Conservation (phyloP, 2,113 vertebrate genomes). For the Falco punctatus region DNA sequence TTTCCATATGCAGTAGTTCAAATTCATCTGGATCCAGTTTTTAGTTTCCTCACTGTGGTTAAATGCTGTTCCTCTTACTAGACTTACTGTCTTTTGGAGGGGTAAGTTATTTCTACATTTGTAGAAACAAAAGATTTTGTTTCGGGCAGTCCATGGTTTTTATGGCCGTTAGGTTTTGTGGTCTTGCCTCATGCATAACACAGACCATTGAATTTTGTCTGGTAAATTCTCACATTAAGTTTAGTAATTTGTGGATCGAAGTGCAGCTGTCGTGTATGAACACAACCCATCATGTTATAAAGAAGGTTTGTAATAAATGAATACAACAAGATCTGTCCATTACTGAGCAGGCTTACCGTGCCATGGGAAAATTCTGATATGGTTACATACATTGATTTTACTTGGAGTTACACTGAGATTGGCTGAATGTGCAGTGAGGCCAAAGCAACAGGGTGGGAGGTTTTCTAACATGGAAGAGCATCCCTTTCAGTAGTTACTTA, state of each 20-base stretch:
- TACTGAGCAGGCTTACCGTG: background rate
- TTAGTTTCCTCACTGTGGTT: background rate
- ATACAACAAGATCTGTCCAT: background rate
- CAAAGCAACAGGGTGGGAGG: background rate
- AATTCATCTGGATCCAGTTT: background rate
- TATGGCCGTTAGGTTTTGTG: background rate
- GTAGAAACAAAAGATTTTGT: background rate
- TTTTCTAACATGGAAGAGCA: background rate
- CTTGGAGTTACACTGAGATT: background rate
- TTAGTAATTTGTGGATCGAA: slow-evolving; percentile 17
- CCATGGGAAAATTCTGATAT: slow-evolving; percentile 23
- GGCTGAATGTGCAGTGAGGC: background rate
- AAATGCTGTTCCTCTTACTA: background rate
- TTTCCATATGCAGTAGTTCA: background rate
- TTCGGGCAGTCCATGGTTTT: background rate
- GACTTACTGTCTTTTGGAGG: background rate
- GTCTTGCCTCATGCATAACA: background rate
- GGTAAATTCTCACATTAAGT: slow-evolving; percentile 3
- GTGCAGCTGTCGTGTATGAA: slow-evolving; percentile 31
- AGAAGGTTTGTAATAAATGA: slow-evolving; percentile 3
- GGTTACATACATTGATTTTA: background rate
- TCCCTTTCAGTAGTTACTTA: background rate
- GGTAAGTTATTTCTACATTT: background rate
- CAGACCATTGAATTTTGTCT: background rate
- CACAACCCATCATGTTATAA: background rate